Conservation (phyloP, 2,797 vertebrate genomes). For the Aeoliscus strigatus region DNA sequence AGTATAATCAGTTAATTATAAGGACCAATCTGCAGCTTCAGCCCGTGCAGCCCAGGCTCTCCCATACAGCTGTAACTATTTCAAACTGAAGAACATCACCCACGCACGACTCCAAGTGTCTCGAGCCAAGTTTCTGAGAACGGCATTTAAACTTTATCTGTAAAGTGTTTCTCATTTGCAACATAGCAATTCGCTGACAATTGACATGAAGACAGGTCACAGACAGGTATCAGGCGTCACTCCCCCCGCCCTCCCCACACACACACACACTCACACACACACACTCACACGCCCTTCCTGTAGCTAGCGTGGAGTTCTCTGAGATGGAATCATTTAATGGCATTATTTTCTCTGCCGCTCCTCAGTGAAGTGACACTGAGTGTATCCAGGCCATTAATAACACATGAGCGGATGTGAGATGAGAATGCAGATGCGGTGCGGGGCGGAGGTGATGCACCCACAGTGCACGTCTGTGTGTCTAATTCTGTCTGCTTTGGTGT, state of each 20-base stretch:
- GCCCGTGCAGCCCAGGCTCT: conserved; percentile 47
- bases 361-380: conserved; percentile 54
- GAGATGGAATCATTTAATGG: conserved; percentile 65
- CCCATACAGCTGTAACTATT: conserved; percentile 18
- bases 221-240: conserved; percentile 6
- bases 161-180: conserved; percentile 32
- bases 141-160: conserved; percentile 36
- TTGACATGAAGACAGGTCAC: conserved; percentile 43
- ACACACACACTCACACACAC: conserved; percentile 26
- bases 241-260: neutral
- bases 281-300: too few species aligned
- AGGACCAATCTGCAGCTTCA: conserved; percentile 52
- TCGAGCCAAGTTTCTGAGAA: conserved; percentile 30
- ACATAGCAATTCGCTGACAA: conserved; percentile 39
- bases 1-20: conserved; percentile 63
- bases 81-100: conserved; percentile 17
- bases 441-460: conserved; percentile 38
- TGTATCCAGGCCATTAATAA: conserved; percentile 57
- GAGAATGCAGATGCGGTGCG: conserved; percentile 46
- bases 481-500: conserved; percentile 36
- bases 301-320: conserved; percentile 38
- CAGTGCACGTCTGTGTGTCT: conserved; percentile 36
- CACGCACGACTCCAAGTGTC: conserved; percentile 22
- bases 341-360: conserved; percentile 31
- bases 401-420: conserved; percentile 54